Conservation (phyloP, 2,888 invertebrate genomes). For the Torymus aiolomorphi region DNA sequence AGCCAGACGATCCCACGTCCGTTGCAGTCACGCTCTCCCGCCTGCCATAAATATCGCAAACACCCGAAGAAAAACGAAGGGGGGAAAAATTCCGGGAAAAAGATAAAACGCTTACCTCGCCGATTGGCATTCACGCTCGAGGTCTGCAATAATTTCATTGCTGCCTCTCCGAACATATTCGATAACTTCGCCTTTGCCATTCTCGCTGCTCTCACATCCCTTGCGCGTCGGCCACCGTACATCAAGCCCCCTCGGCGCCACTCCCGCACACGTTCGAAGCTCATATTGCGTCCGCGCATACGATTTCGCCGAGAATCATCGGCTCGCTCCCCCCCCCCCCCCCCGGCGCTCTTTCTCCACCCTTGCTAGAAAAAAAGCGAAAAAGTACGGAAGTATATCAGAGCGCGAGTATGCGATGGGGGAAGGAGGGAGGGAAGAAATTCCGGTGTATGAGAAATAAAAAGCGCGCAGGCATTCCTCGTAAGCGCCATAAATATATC, state of each 20-base stretch:
- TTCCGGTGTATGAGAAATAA: conserved; percentile 13
- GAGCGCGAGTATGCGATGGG: too few species aligned
- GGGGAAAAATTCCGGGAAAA: neutral
- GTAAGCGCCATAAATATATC: conserved; percentile 40
- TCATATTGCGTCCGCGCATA: conserved; percentile 25
- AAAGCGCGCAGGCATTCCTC: conserved; percentile 12
- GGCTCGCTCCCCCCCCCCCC: conserved; percentile 22
- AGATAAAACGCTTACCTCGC: conserved; percentile 35
- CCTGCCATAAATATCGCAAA: too few species aligned
- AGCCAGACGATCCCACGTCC: neutral
- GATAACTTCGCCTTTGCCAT: conserved; percentile 14
- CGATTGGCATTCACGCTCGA: conserved; percentile 34
- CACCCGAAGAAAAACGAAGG: neutral
- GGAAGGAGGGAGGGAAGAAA: neutral
- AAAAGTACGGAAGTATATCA: too few species aligned
- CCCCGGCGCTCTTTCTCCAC: too few species aligned
- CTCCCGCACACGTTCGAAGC: conserved; percentile 34
- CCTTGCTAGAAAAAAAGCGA: too few species aligned
- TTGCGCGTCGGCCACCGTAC: conserved; percentile 1
- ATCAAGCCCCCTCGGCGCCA: conserved; percentile 23
- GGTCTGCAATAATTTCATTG: conserved; percentile 35
- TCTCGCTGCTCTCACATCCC: neutral
- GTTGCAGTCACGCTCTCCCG: too few species aligned
- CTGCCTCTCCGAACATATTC: conserved; percentile 34
- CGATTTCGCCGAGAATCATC: conserved; percentile 63